Base-by-base conservation (phyloP, 2,888 invertebrate species). In the Eudasyphora cyanicolor region DNA sequence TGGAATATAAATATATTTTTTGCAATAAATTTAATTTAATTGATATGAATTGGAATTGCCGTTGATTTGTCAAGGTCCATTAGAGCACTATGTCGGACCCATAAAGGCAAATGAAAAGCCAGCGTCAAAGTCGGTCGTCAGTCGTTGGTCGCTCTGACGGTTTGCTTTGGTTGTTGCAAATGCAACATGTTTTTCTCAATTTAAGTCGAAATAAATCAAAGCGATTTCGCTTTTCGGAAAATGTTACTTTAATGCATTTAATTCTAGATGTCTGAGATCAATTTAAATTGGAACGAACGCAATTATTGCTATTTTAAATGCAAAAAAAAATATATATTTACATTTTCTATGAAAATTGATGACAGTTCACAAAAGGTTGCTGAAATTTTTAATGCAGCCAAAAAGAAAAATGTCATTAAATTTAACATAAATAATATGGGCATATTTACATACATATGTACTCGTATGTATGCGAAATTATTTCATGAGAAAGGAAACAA, bases 31-130 rank as follows among this genome's bases (percentile, higher is more conserved):
- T 84, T 81, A 35, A 81, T 84, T 84, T 81, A 84, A 84, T 81
- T 84, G 84, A 84, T 84, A 84, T 69, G 78, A 84, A 84, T 73
- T 79, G 81, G 84, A 79, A 81, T 84, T 84, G 81, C 81, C 75
- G 84, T 84, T 84, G 84, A 84, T 84, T 79, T 84, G 84, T 84
- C 84, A 84, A 84, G 84, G 84, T 84, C 84, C 76, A 84, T 84
- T 84, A 84, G 78, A 35, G 38, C 74, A 21, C 42, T 35, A 19
- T 35, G 38, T 32, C 32, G 42, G 19, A 12, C 4, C 19, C 21
- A n/a, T 12, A 27, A 29, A 27, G 29, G 60, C 14, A 27, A 10
- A 57, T 12, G n/a, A n/a, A n/a, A 1, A 5, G n/a, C 60, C 57
- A 27, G 60, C 60, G 5, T 54, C 21, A 21, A 21, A 21, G 54